Conservation (phyloP, 2,888 invertebrate species). For the Lycophotia porphyrea region DNA sequence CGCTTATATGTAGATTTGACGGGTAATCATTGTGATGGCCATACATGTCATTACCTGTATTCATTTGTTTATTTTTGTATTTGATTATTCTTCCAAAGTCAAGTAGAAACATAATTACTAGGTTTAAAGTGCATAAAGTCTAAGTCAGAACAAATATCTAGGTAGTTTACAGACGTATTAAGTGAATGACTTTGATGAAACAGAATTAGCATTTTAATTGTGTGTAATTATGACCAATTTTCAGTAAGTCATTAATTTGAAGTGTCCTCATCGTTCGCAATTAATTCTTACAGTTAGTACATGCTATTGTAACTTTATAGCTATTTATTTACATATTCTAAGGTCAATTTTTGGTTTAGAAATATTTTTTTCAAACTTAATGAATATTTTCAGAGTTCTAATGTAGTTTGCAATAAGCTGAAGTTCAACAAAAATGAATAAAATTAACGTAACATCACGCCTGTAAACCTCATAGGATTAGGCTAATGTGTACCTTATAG, state of each 20-base stretch:
- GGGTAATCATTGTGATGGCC: not conserved
- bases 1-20: not conserved
- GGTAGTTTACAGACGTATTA: constrained; percentile 7
- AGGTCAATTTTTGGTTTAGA: constrained; percentile 22
- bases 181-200: constrained; percentile 45
- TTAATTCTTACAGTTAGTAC: constrained; percentile 49
- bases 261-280: constrained; percentile 54
- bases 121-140: constrained; percentile 21
- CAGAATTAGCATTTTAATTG: constrained; percentile 52
- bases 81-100: constrained; percentile 13
- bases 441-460: not conserved
- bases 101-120: constrained; percentile 22
- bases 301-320: constrained; percentile 30
- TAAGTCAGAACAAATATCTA: constrained; percentile 24
- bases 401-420: not conserved
- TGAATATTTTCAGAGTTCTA: not conserved
- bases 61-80: not conserved
- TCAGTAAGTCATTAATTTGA: constrained; percentile 42
- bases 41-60: not conserved
- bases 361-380: not conserved
- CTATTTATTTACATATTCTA: constrained; percentile 23
- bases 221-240: constrained; percentile 48
- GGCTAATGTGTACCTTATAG: no score
- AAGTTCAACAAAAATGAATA: not conserved
- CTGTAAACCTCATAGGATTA: no score